Evolutionary conservation across 2,113 vertebrate genomes (phyloP), one percentile per base, ranked within the genome.

Genomic region (Pomatorhinus ruficollis): DNA sequence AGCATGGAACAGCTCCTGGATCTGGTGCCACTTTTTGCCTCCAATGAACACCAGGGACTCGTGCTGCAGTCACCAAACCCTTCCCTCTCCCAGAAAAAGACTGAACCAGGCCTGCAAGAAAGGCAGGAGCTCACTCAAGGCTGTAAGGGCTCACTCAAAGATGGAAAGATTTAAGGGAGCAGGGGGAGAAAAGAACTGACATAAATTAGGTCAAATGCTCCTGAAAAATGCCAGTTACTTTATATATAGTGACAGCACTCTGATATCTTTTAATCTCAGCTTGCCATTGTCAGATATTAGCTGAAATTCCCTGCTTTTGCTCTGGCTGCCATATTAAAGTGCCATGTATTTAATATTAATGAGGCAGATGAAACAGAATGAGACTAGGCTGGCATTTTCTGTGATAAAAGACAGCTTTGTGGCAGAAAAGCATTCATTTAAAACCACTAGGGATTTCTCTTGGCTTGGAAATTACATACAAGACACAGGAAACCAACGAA

Each of bases 221-320:
- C 65, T 77, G 42, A 60, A 93, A 96, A 97, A 94, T 33, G 63
- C 44, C 84, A 93, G 76, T 89, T 97, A 84, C 68, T 94, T 97
- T 90, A 84, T 80, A 87, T 23, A 94, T 23, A 95, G 82, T 5
- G 20, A 95, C 53, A 50, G 56, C 65, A 50, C 37, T 87, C 21
- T 3, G 72, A 70, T 60, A 78, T 45, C n/a, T 76, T 56, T 87
- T 96, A 61, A 91, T 95, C 95, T 94, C 83, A 47, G 89, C 56
- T 63, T 86, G 81, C 76, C 3, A 9, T 69, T 96, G 93, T 93
- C 92, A 96, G 95, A 83, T 87, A 93, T 70, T 74, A 90, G 89
- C 90, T 79, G 89, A 93, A 96, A 93, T 31, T 78, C 76, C 53
- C 57, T 47, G 83, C 71, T 92, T 94, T 79, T 84, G 72, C 92